phyloP scores from a whole-genome alignment of 1,140 invertebrate genomes.

The Drosophila murphyi region DNA sequence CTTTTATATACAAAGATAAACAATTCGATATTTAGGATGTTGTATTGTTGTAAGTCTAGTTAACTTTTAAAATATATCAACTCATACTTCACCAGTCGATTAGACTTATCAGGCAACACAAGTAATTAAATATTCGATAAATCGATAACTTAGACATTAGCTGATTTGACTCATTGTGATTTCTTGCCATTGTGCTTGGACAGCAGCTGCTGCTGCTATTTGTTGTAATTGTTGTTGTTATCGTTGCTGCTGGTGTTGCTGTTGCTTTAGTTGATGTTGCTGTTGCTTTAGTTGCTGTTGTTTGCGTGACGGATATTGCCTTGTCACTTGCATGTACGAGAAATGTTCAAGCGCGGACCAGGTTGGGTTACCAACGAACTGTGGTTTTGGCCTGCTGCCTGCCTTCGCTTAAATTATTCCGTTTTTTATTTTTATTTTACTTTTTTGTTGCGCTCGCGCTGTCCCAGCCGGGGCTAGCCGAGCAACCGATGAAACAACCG shows the following conservation, averaged over 20 bases:
- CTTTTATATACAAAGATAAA: no score
- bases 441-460: slow-evolving; percentile 33
- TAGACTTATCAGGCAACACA: no score
- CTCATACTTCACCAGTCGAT: no score
- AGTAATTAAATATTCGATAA: no score
- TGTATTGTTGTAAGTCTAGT: no score
- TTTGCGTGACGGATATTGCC: slow-evolving; percentile 82
- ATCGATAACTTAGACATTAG: not conserved
- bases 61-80: no score
- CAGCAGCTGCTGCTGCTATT: slow-evolving; percentile 6
- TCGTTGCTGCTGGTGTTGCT: slow-evolving; percentile 32
- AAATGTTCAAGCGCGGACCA: slow-evolving; percentile 71
- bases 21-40: no score
- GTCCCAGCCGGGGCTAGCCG: slow-evolving; percentile 32
- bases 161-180: slow-evolving; percentile 27
- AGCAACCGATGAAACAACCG: slow-evolving; percentile 8
- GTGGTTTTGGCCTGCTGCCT: slow-evolving; percentile 19
- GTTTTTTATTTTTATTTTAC: slow-evolving; percentile 4
- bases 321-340: slow-evolving; percentile 82
- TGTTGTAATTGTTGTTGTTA: not conserved
- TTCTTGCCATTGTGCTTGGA: slow-evolving; percentile 43
- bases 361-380: slow-evolving; percentile 44
- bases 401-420: slow-evolving; percentile 28
- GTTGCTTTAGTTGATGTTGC: slow-evolving; percentile 57
- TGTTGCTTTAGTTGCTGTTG: slow-evolving; percentile 55